These are phyloP conservation scores for Montipora capricornis DNA, from an alignment of 64 coral and sea anemone genomes.

Conservation along the genomic window DNA sequence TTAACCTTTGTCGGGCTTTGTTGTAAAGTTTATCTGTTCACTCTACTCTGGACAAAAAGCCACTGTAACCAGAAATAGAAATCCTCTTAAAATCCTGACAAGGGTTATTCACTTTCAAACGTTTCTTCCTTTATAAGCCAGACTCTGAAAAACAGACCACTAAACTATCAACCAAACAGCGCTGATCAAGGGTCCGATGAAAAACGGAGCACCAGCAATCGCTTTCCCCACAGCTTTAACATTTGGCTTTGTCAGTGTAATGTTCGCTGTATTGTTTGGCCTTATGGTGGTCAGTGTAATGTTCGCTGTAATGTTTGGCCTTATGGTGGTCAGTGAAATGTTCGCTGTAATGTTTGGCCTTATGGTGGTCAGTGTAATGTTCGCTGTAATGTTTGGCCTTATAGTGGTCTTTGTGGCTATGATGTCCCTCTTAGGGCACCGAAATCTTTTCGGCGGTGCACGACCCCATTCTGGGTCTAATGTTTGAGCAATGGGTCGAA, in stretches of 20 bases:
- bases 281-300: neutral
- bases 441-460: neutral
- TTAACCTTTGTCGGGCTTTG: too few species aligned
- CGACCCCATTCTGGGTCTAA: neutral
- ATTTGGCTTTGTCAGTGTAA: neutral
- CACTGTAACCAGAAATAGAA: too few species aligned
- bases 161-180: neutral
- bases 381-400: neutral
- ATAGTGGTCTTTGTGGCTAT: neutral
- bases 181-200: neutral
- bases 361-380: neutral
- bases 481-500: constrained; percentile 16
- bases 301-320: neutral
- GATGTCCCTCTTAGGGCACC: neutral
- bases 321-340: neutral
- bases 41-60: too few species aligned
- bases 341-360: neutral
- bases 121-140: too few species aligned
- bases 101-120: too few species aligned
- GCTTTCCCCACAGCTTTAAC: neutral
- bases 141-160: too few species aligned
- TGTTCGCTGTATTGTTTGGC: neutral
- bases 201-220: neutral
- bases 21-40: too few species aligned
- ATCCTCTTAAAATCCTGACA: too few species aligned